These are phyloP conservation scores for Sminthurides bifidus DNA, from an alignment of 1,140 invertebrate species.

Conservation along the genomic window DNA sequence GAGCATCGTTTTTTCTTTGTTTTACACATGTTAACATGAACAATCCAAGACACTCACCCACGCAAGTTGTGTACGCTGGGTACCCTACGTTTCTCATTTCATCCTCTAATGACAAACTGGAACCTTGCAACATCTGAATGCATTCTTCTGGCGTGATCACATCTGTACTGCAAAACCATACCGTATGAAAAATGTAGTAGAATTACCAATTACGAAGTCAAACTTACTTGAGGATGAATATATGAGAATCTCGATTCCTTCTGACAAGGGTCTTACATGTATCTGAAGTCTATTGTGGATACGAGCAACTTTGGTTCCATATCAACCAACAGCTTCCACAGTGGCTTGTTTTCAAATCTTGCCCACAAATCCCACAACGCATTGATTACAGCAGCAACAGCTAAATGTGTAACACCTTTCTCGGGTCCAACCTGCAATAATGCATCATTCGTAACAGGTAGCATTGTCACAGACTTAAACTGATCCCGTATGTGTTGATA, in stretches of 20 bases:
- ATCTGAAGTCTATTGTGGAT: slow-evolving; percentile 75
- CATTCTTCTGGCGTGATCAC: slow-evolving; percentile 71
- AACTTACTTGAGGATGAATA: not conserved
- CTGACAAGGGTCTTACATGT: slow-evolving; percentile 47
- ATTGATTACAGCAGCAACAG: slow-evolving; percentile 75
- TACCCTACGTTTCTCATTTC: slow-evolving; percentile 50
- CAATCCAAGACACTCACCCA: slow-evolving; percentile 32
- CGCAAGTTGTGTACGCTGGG: slow-evolving; percentile 55
- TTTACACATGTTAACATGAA: no score
- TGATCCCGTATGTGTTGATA: no score
- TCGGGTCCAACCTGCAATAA: slow-evolving; percentile 66
- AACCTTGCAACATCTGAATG: slow-evolving; percentile 55
- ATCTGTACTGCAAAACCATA: slow-evolving; percentile 50
- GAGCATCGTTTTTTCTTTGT: no score
- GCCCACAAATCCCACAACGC: slow-evolving; percentile 87
- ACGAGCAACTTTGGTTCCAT: slow-evolving; percentile 69
- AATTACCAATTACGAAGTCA: slow-evolving; percentile 16
- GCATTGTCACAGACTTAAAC: slow-evolving; percentile 5
- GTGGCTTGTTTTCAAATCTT: slow-evolving; percentile 64
- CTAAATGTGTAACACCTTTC: slow-evolving; percentile 79
- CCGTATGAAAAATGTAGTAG: not conserved
- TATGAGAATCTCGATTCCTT: not conserved
- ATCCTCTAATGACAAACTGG: slow-evolving; percentile 39
- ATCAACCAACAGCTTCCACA: slow-evolving; percentile 74
- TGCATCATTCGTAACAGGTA: not conserved